Base-by-base conservation (phyloP, 37 sponge, comb jelly and placozoan species). In the Chondrilla cf. caribensis region DNA sequence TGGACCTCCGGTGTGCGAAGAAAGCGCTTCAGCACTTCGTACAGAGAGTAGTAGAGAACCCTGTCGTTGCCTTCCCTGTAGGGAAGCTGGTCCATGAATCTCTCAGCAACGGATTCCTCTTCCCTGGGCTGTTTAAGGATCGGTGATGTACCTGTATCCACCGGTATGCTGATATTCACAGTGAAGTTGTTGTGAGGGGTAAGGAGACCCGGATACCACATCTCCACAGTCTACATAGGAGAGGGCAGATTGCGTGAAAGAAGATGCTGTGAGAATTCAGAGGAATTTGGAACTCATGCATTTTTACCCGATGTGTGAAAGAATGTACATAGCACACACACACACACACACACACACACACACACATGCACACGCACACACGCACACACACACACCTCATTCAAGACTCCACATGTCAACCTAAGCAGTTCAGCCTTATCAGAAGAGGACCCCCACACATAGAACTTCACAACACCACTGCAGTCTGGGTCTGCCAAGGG, bases 1-100 rank as follows among this genome's bases (percentile, higher is more conserved):
- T 21, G 9, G 25, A 73, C 44, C 41, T 36, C 44, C 2, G 76
- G 40, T 1, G 76, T 21, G 21, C 14, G 44, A 15, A 39, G 38
- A 19, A n/a, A 73, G 9, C 41, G 44, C 76, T 73, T 73, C 2
- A 73, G 44, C 11, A 73, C 11, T 1, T 73, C 76, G 43, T 73
- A 8, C 43, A 73, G 25, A 40, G 76, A 22, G 43, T 40, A 40
- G 25, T 73, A 40, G 1, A 43, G 24, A 14, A 73, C 2, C 2
- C 44, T 43, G 3, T 26, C 68, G 21, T n/a, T 37, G 15, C 31
- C 43, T 1, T 38, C 25, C 17, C 1, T 37, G 11, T 4, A 73
- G 1, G 76, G 44, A 7, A 62, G 64, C 6, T 15, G 4, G 29
- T n/a, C 29, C 64, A 62, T 47, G 51, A 47, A 47, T 6, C 9